These are phyloP conservation scores for Corapipo altera DNA, from an alignment of 2,113 vertebrate species.

Conservation along the genomic window DNA sequence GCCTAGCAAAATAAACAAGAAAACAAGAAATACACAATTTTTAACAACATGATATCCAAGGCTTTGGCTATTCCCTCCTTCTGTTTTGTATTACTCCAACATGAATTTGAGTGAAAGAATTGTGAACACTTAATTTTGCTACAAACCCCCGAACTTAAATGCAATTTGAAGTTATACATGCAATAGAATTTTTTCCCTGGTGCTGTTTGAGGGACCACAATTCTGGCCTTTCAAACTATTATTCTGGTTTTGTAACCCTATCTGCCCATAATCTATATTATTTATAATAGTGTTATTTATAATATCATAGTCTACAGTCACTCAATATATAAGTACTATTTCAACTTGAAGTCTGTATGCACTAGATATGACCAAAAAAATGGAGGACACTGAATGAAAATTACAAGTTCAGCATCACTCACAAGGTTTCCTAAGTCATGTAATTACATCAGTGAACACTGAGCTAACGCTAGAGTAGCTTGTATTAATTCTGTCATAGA, in stretches of 20 bases:
- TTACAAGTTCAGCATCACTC: not conserved
- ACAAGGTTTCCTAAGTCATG: not conserved
- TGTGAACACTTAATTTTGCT: not conserved
- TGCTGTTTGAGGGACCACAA: not conserved
- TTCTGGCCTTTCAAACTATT: not conserved
- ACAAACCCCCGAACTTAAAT: not conserved
- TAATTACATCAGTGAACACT: not conserved
- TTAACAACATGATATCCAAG: not conserved
- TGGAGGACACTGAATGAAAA: not conserved
- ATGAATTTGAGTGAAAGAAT: not conserved
- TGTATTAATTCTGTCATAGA: not conserved
- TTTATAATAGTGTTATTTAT: not conserved
- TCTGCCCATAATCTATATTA: not conserved
- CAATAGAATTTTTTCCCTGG: not conserved
- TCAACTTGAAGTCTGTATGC: not conserved
- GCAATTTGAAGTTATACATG: not conserved
- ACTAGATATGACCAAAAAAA: not conserved
- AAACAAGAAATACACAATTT: not conserved
- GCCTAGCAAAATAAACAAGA: not conserved
- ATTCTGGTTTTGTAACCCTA: not conserved
- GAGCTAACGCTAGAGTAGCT: not conserved
- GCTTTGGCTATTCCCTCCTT: not conserved
- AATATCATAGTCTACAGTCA: not conserved
- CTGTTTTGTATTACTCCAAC: not conserved
- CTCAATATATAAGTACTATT: not conserved